phyloP scores from a whole-genome alignment of 2,888 invertebrate genomes.

The Hetaerina titia region DNA sequence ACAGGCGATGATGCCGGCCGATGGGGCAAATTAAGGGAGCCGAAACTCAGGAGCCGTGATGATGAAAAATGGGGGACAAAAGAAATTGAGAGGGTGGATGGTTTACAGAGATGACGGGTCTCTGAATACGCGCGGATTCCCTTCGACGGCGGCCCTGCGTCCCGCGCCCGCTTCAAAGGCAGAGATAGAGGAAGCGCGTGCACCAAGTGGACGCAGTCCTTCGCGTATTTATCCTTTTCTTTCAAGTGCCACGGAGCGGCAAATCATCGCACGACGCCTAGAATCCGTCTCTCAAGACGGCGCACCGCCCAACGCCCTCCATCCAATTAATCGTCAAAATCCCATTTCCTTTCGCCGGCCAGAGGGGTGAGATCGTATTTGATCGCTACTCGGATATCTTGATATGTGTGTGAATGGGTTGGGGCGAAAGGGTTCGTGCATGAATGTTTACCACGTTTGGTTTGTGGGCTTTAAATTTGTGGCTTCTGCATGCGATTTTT shows the following conservation, averaged over 20 bases:
- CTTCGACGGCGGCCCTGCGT: not conserved
- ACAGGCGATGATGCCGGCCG: not conserved
- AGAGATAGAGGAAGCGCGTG: not conserved
- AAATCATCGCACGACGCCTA: not conserved
- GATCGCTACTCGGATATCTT: no score
- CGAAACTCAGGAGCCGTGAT: not conserved
- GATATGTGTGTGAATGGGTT: no score
- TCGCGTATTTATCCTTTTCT: not conserved
- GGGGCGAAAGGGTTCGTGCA: no score
- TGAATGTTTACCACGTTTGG: no score
- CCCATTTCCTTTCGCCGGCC: no score
- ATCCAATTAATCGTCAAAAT: no score
- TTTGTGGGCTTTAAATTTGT: no score
- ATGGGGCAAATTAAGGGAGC: not conserved
- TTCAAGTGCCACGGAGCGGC: not conserved
- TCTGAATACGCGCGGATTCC: not conserved
- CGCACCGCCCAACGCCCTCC: not conserved
- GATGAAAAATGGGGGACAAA: not conserved
- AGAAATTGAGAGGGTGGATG: not conserved
- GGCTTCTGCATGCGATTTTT: no score
- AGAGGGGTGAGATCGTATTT: no score
- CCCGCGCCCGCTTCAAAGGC: slow-evolving; percentile 2
- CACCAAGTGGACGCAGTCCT: not conserved
- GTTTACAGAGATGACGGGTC: not conserved
- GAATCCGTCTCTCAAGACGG: not conserved